Evolutionary conservation across 2,113 vertebrate species (phyloP), one percentile per base, ranked within the genome.

Genomic region (Microtus oregoni): DNA sequence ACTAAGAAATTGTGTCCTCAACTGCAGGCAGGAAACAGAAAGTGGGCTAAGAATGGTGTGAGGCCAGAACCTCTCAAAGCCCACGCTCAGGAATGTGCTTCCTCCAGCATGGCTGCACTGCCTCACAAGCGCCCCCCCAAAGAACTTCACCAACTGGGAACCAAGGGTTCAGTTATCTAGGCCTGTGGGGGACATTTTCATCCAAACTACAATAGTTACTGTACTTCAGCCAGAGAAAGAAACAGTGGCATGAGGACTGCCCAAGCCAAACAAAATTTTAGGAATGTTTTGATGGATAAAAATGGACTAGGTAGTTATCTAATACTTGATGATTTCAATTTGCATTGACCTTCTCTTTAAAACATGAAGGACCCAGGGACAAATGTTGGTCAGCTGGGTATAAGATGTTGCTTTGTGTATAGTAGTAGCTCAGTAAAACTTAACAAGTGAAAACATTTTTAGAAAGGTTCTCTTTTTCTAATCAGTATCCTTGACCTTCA

Each of bases 221-320:
- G 7, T 61, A 52, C 94, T 92, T 92, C 55, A 93, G 79, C 58
- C 28, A 85, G 50, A 95, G 58, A 89, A 41, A 95, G 58, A 89
- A 86, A 38, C 30, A 83, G 38, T 58, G 5, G n/a, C 24, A 44
- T 81, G 68, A 83, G 52, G 68, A 81, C 68, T 77, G 1, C 30
- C 82, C 70, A 85, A 30, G 44, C 72, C 75, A 95, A 92, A 86
- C 55, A 83, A 52, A 76, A 70, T 88, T 92, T 90, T 90, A 41
- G 15, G 7, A 20, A 5, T 86, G 32, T 55, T 68, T 85, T 87
- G 28, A 90, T 92, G n/a, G 75, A 67, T 90, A 47, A 79, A 81
- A 81, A n/a, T 93, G 28, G 86, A 8, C 50, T 35, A 55, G 32
- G 32, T 58, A 83, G 41, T 61, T 8, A 88, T 20, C 3, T 52